Conservation (phyloP, 2,797 vertebrate species). For the Fistularia tabacaria region DNA sequence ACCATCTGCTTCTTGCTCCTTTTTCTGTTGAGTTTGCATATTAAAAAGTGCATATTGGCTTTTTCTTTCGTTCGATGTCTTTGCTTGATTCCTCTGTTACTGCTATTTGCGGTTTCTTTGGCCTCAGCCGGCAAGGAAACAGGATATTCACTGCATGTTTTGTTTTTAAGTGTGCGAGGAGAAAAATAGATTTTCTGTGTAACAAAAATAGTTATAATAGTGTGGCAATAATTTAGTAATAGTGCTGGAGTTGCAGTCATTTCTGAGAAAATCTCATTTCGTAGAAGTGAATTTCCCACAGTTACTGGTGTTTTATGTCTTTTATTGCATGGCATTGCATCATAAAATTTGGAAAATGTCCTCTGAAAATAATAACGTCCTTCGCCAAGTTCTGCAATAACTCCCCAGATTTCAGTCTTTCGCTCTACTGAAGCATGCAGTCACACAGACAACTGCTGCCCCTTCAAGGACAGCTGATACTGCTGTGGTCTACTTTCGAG, state of each 20-base stretch:
- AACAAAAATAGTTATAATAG: neutral
- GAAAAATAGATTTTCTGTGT: constrained; percentile 1
- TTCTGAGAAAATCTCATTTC: too few species aligned
- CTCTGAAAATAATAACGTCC: constrained; percentile 32
- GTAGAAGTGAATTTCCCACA: constrained; percentile 14
- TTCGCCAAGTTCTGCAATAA: constrained; percentile 35
- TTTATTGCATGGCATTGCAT: constrained; percentile 60
- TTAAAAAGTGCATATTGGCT: constrained; percentile 11
- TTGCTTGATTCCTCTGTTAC: constrained; percentile 10
- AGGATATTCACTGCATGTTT: constrained; percentile 53
- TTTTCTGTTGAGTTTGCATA: constrained; percentile 4
- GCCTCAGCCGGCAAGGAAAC: constrained; percentile 59
- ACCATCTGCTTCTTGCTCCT: constrained; percentile 4
- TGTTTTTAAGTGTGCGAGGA: constrained; percentile 16
- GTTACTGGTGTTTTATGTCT: constrained; percentile 9
- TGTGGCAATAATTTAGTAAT: too few species aligned
- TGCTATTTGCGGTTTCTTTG: constrained; percentile 46
- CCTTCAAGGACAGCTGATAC: constrained; percentile 44
- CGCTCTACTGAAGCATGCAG: constrained; percentile 54
- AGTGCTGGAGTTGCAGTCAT: too few species aligned
- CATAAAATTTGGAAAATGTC: constrained; percentile 55
- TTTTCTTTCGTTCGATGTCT: constrained; percentile 29
- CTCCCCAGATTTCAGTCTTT: constrained; percentile 58
- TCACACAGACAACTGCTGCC: constrained; percentile 44
- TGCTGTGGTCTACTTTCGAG: constrained; percentile 2